phyloP scores from a whole-genome alignment of 2,888 invertebrate species.

The Nematopogon swammerdamellus region DNA sequence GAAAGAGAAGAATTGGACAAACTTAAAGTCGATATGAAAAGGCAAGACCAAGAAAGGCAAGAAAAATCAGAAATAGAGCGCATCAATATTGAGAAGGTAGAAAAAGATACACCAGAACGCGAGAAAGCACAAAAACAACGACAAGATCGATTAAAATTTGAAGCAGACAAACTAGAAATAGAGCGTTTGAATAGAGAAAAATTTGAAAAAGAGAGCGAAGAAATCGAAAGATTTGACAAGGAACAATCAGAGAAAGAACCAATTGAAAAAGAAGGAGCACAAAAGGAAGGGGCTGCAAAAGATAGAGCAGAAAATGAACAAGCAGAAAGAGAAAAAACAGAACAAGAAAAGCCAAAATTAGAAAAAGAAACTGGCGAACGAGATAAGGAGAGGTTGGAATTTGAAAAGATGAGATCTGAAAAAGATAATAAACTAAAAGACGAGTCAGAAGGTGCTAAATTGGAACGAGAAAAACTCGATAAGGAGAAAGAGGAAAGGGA shows the following conservation, averaged over 20 bases:
- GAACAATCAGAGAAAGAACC: constrained; percentile 41
- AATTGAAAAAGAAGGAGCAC: constrained; percentile 26
- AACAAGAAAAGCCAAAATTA: constrained; percentile 28
- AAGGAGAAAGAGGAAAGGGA: constrained; percentile 12
- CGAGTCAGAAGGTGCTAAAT: constrained; percentile 5
- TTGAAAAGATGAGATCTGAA: constrained; percentile 21
- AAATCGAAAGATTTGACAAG: constrained; percentile 20
- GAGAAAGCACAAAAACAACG: constrained; percentile 33
- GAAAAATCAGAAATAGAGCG: constrained; percentile 18
- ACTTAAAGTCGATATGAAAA: constrained; percentile 24
- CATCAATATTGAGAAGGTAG: constrained; percentile 22
- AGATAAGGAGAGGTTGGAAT: constrained; percentile 15
- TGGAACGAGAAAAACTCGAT: constrained; percentile 20
- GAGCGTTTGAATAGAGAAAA: constrained; percentile 29
- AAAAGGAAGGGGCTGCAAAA: constrained; percentile 27
- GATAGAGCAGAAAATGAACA: constrained; percentile 29
- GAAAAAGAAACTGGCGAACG: constrained; percentile 22
- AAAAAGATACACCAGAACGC: constrained; percentile 21
- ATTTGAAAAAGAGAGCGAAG: constrained; percentile 22
- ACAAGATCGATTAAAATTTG: constrained; percentile 33
- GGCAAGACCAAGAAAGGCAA: constrained; percentile 25
- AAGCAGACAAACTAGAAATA: constrained; percentile 39
- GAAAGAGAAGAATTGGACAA: constrained; percentile 37
- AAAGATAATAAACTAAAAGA: constrained; percentile 15
- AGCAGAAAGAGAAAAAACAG: constrained; percentile 27